Percentiles rank a stretch among this genome's conserved stretches.
Conservation (phyloP, 1,140 invertebrate species). For the Caenorhabditis inopinata region DNA sequence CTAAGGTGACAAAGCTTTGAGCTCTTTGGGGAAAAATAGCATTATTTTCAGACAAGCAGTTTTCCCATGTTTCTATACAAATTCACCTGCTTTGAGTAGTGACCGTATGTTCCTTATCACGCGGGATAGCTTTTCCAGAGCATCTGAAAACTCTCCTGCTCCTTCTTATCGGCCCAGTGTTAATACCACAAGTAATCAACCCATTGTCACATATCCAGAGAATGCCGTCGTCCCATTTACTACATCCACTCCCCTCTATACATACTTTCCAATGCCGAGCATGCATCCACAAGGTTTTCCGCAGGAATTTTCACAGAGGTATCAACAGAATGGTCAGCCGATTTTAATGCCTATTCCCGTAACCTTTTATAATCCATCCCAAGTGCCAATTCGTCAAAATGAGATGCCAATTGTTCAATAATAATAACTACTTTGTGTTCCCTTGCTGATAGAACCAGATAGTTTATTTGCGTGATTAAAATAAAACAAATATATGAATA, state of each 20-base stretch:
- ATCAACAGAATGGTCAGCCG: neutral
- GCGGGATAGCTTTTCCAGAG: neutral
- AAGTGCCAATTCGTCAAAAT: neutral
- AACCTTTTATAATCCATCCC: neutral
- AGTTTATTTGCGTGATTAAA: no score
- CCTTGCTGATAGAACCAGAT: no score
- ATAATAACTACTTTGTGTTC: neutral
- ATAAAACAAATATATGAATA: no score
- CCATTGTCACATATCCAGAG: neutral
- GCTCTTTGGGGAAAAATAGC: neutral
- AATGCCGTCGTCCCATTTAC: neutral
- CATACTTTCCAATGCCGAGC: neutral
- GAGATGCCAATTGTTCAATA: neutral
- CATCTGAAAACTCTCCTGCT: neutral
- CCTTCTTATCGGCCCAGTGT: neutral
- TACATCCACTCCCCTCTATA: neutral
- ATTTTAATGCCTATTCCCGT: neutral
- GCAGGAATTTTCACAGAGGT: neutral
- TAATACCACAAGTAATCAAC: neutral
- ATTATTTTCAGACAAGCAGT: neutral
- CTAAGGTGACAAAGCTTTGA: neutral
- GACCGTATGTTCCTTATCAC: neutral
- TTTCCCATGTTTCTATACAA: neutral
- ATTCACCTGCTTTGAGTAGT: no score
- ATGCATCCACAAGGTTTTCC: neutral